Evolutionary conservation across 2,797 vertebrate genomes (phyloP), one percentile per base, ranked within the genome.

Genomic region (Antennarius maculatus): DNA sequence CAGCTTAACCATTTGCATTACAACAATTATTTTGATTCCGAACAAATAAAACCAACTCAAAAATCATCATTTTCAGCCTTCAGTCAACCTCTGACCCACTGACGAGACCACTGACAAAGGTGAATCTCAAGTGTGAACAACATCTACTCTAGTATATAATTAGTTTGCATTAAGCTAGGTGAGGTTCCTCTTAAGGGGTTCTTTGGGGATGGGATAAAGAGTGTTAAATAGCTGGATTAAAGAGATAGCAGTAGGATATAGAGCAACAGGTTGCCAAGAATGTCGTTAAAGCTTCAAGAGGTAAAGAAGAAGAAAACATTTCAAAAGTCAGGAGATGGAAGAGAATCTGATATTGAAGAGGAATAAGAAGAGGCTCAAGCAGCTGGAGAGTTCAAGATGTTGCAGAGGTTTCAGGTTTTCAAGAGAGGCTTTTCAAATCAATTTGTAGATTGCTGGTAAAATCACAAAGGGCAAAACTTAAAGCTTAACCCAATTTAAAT

Each of bases 1-100:
- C 69, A 61, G 83, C 84, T 87, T 82, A 87, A 84, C 86, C 69
- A 43, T 82, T 83, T 85, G 77, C 86, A 74, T 85, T 86, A 71
- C 83, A 63, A 71, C 83, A 75, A 86, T 87, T 74, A 85, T 64
- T 51, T 1, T 6, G 60, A 71, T 52, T 63, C 69, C 48, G 77
- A 80, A 77, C 69, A 73, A 68, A 70, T 17, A 41, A 58, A 12
- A 50, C 76, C 77, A 69, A 54, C 71, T 52, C 69, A 3, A 43
- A 53, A 37, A 59, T 62, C 47, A 4, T 34, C 14, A 7, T 27
- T 69, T 54, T 69, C 67, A 45, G 55, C 66, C 58, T 55, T 37
- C 57, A 53, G 45, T 67, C 13, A 31, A 39, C 55, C 31, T 60
- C 31, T 12, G 69, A 80, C 58, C 71, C 12, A 1, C 8, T 16